These are phyloP conservation scores for Drosophila sulfurigaster DNA, from an alignment of 1,140 invertebrate genomes.

Conservation along the genomic window DNA sequence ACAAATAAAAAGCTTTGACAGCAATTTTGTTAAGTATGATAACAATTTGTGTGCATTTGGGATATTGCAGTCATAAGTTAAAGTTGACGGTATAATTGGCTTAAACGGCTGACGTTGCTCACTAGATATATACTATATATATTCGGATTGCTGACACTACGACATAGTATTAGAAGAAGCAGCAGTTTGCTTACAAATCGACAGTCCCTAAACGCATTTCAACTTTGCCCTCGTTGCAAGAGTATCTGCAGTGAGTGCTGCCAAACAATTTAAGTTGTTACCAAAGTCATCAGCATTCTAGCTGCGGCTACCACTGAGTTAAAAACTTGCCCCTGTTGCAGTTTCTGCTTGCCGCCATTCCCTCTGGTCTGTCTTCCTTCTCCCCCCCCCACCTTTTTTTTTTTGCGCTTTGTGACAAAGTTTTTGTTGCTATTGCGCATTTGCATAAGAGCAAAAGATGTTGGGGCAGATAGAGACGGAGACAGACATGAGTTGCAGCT, in stretches of 20 bases:
- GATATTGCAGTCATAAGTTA: conserved; percentile 6
- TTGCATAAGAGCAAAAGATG: conserved; percentile 35
- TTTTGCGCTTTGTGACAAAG: conserved; percentile 36
- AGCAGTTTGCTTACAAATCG: conserved; percentile 46
- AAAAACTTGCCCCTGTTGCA: conserved; percentile 67
- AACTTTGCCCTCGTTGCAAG: conserved; percentile 53
- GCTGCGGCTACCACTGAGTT: conserved; percentile 53
- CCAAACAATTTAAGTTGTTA: conserved; percentile 82
- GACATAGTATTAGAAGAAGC: conserved; percentile 12
- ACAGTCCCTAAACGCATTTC: conserved; percentile 62
- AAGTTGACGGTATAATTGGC: conserved; percentile 29
- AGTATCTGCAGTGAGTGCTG: conserved; percentile 47
- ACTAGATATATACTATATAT: background rate
- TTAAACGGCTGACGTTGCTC: conserved; percentile 23
- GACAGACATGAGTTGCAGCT: conserved; percentile 6
- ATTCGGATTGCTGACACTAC: conserved; percentile 1
- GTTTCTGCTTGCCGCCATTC: conserved; percentile 3
- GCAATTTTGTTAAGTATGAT: background rate
- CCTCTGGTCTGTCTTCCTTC: background rate
- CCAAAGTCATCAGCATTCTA: conserved; percentile 76
- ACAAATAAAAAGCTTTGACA: background rate
- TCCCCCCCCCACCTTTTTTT: background rate
- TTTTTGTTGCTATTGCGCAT: conserved; percentile 42
- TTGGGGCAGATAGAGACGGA: background rate
- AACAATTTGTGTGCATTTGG: conserved; percentile 10